Conservation (phyloP, 2,113 vertebrate species). For the Melanerpes formicivorus region DNA sequence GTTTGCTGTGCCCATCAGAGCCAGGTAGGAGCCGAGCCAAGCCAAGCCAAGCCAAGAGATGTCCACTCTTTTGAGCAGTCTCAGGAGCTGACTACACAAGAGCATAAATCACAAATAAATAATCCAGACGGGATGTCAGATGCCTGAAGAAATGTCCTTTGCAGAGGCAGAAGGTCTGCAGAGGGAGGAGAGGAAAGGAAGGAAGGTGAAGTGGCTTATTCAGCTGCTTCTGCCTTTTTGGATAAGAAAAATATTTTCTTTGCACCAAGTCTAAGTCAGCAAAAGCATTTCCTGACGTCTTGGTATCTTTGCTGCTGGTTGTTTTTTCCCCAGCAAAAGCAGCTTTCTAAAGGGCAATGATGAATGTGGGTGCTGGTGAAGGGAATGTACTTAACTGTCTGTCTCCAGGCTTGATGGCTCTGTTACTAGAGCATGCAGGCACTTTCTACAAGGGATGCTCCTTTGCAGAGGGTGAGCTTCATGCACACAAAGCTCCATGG, state of each 20-base stretch:
- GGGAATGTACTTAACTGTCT: neutral
- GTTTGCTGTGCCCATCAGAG: neutral
- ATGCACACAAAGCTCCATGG: neutral
- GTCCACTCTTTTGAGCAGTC: neutral
- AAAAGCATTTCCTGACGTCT: conserved; percentile 48
- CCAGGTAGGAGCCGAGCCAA: neutral
- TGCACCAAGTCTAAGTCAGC: conserved; percentile 45
- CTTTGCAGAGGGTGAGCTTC: neutral
- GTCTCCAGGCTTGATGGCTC: neutral
- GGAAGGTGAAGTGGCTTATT: conserved; percentile 56
- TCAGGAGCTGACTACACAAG: neutral
- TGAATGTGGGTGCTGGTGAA: neutral
- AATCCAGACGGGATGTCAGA: neutral
- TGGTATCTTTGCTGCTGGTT: neutral
- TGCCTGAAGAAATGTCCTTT: neutral
- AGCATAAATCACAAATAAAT: neutral
- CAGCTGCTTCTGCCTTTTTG: conserved; percentile 24
- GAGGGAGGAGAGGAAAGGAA: conserved; percentile 37
- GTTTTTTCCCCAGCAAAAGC: neutral
- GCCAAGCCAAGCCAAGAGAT: neutral
- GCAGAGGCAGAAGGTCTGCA: neutral
- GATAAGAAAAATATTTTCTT: conserved; percentile 57
- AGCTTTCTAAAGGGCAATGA: neutral
- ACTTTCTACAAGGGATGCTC: neutral
- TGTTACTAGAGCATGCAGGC: neutral